Conservation (phyloP, 2,888 invertebrate species). For the Pristionchus mayeri region DNA sequence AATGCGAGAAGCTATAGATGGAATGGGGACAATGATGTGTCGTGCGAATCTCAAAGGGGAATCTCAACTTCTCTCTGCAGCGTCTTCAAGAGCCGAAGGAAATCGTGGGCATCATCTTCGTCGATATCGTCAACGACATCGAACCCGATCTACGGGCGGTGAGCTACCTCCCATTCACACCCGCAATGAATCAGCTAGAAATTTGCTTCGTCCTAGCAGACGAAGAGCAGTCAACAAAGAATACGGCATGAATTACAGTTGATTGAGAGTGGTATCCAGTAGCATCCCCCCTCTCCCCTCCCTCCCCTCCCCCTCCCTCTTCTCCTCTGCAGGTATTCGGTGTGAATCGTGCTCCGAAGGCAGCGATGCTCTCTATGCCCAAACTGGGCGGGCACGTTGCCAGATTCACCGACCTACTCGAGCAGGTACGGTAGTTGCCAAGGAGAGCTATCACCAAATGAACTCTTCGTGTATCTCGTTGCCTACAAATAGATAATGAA, state of each 20-base stretch:
- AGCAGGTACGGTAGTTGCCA: slow-evolving; percentile 64
- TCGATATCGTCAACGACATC: slow-evolving; percentile 73
- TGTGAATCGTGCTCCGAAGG: slow-evolving; percentile 73
- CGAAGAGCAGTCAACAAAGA: too few relatives aligned
- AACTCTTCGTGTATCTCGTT: neutral
- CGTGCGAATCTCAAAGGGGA: neutral
- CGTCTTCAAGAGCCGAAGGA: slow-evolving; percentile 73
- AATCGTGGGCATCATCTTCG: slow-evolving; percentile 71
- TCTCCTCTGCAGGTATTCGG: slow-evolving; percentile 69
- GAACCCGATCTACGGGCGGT: slow-evolving; percentile 73
- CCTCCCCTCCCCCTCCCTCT: neutral
- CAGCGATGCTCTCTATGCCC: slow-evolving; percentile 74
- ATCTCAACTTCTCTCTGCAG: slow-evolving; percentile 56
- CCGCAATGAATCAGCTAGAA: too few relatives aligned
- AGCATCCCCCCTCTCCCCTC: neutral
- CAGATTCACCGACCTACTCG: slow-evolving; percentile 71
- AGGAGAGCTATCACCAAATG: neutral
- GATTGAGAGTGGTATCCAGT: too few relatives aligned
- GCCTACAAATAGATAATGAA: neutral
- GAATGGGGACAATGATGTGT: neutral
- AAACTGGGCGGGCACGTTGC: slow-evolving; percentile 75
- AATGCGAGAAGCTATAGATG: neutral
- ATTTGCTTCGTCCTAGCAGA: too few relatives aligned
- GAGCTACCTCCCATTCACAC: too few relatives aligned
- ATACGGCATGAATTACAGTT: too few relatives aligned